These are phyloP conservation scores for Natator depressus DNA, from an alignment of 2,113 vertebrate genomes.

Conservation along the genomic window DNA sequence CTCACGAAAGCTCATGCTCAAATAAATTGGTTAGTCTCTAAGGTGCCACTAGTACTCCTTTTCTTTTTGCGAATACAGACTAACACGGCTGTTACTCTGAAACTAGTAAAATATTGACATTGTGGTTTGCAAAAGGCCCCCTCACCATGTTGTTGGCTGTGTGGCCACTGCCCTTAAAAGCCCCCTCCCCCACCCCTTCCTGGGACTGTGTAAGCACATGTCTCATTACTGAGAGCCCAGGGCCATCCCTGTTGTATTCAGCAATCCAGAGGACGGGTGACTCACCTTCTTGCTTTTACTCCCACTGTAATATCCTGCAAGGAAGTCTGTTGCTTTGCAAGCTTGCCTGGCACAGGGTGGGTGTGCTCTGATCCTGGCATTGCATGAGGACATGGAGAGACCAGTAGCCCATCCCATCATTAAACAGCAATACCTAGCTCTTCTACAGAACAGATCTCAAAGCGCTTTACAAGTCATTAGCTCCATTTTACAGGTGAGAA, in stretches of 20 bases:
- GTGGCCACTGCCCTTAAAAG: not conserved
- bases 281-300: not conserved
- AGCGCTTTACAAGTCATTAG: slow-evolving; percentile 32
- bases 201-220: not conserved
- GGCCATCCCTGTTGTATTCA: not conserved
- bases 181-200: not conserved
- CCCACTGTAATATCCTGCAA: not conserved
- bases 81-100: too few relatives aligned
- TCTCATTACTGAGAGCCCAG: not conserved
- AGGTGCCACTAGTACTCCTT: too few relatives aligned
- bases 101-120: not conserved
- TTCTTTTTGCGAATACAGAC: too few relatives aligned
- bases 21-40: too few relatives aligned
- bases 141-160: not conserved
- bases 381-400: accelerated
- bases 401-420: not conserved
- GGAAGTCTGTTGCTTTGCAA: not conserved
- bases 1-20: too few relatives aligned
- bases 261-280: not conserved
- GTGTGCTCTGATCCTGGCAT: not conserved
- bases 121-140: not conserved
- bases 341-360: not conserved
- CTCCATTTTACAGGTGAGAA: not conserved
- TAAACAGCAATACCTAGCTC: not conserved
- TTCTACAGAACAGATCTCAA: not conserved